Conservation (phyloP, 1,140 invertebrate genomes). For the Caenorhabditis inopinata region DNA sequence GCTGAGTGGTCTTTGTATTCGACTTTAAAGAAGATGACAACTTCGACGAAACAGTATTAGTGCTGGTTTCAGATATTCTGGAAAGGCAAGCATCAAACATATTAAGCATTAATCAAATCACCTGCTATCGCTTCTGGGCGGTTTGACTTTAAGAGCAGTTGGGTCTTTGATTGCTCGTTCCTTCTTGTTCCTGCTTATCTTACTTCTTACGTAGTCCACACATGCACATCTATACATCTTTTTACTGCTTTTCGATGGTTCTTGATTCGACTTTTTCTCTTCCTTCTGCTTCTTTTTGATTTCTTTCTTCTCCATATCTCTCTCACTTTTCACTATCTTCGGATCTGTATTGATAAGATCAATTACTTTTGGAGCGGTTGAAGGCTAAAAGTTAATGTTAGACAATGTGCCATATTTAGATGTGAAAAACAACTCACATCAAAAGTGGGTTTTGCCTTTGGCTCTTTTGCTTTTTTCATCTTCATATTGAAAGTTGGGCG, state of each 20-base stretch:
- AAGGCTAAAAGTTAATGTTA: background rate
- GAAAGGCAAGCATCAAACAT: background rate
- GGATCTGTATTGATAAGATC: background rate
- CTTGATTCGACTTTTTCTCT: background rate
- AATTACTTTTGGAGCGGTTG: background rate
- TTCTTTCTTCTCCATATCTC: background rate
- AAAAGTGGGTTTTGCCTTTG: no score
- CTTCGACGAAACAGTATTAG: background rate
- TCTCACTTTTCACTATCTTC: background rate
- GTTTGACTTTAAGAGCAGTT: background rate
- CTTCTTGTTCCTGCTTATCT: constrained; percentile 1
- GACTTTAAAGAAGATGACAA: background rate
- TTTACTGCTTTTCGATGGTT: background rate
- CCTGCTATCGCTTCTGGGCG: background rate
- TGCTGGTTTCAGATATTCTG: background rate
- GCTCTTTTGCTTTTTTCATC: no score
- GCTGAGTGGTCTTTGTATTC: background rate
- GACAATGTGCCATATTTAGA: no score
- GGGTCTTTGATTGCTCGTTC: background rate
- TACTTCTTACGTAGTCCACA: background rate
- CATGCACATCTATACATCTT: background rate
- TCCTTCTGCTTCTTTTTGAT: constrained; percentile 11
- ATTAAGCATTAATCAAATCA: background rate
- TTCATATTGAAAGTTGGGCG: background rate
- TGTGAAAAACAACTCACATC: no score